Evolutionary conservation across 1,140 invertebrate genomes (phyloP).

Genomic region (Geopemphigus sp.): DNA sequence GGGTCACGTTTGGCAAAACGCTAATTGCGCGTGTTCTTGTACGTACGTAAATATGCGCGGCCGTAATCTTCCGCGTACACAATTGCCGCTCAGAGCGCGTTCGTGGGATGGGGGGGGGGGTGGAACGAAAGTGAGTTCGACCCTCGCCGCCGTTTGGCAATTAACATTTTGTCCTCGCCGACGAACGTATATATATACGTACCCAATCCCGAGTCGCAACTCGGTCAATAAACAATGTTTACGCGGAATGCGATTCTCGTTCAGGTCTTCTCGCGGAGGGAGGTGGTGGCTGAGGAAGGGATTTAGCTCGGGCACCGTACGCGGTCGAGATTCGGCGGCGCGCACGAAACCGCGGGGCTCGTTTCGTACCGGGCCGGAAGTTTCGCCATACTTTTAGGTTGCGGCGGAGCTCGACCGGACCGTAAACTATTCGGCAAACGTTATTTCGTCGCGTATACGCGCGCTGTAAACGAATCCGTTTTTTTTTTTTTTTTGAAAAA

Average conservation of each 20-base stretch:
- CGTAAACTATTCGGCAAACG: background rate
- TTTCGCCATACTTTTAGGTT: constrained; percentile 5
- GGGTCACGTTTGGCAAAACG: background rate
- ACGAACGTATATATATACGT: too few species aligned
- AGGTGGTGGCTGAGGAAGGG: too few species aligned
- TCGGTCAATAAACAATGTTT: constrained; percentile 33
- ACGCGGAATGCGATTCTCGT: constrained; percentile 3
- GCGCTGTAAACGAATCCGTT: too few species aligned
- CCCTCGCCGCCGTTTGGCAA: constrained; percentile 1
- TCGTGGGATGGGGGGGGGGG: too few species aligned
- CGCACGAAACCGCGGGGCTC: background rate
- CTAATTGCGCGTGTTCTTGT: constrained; percentile 21
- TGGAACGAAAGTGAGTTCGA: too few species aligned
- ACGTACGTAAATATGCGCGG: too few species aligned
- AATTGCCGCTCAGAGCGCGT: too few species aligned
- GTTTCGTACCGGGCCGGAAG: background rate
- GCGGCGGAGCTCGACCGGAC: background rate
- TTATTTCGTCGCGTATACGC: too few species aligned
- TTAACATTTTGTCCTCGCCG: background rate
- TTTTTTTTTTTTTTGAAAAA: too few species aligned
- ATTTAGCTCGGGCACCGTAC: too few species aligned
- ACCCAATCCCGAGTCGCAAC: background rate
- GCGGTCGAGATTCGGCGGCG: background rate
- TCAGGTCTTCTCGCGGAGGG: too few species aligned
- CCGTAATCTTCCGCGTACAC: too few species aligned